Conservation (phyloP, 2,797 vertebrate genomes). For the Dendrocincla fuliginosa region DNA sequence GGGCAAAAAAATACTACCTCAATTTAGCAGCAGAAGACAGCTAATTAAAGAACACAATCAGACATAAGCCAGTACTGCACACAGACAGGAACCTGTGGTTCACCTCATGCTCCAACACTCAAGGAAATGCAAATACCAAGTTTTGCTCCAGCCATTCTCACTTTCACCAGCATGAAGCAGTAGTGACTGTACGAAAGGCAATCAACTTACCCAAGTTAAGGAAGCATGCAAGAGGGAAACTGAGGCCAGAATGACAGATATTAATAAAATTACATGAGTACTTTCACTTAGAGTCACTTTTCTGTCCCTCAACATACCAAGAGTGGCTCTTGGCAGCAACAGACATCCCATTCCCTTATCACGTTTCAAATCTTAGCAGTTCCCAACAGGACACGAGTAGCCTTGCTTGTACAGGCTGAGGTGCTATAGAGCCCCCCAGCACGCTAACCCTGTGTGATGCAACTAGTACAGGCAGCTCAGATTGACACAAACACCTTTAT, state of each 20-base stretch:
- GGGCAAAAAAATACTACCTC: not conserved
- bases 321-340: not conserved
- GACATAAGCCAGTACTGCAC: not conserved
- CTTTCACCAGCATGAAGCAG: slow-evolving; percentile 1
- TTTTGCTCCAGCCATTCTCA: not conserved
- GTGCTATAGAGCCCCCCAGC: not conserved
- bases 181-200: not conserved
- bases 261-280: not conserved
- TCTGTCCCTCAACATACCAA: not conserved
- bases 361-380: not conserved
- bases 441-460: not conserved
- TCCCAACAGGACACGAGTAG: not conserved
- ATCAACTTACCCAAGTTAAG: not conserved
- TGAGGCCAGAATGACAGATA: not conserved
- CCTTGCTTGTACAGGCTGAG: not conserved
- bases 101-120: not conserved
- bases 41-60: not conserved
- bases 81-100: not conserved
- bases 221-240: not conserved
- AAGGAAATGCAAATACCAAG: not conserved
- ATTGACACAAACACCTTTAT: not conserved
- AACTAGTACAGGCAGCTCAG: not conserved
- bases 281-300: not conserved
- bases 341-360: not conserved
- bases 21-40: not conserved